Base-by-base conservation (phyloP, 2,888 invertebrate genomes). In the Autographa gamma region DNA sequence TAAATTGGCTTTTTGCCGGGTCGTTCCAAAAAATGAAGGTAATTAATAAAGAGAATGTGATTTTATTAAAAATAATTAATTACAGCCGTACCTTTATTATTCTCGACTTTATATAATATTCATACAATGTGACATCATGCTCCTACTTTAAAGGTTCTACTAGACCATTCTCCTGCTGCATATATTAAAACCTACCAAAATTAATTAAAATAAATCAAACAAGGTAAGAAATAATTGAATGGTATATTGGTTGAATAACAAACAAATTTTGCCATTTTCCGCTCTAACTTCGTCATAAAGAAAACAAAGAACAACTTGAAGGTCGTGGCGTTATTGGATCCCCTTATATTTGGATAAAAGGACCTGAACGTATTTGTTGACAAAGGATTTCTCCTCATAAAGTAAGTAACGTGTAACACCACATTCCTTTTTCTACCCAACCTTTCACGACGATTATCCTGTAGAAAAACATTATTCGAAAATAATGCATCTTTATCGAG, bases 401-500 rank as follows among this genome's bases (percentile, higher is more conserved):
- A 8, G 16, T 52, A 14, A 8, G 11, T 9, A 54, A 63, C 25
- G 1, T 14, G 7, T 38, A 3, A n/a, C 14, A 58, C 25, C 11
- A 41, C 8, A 60, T 13, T 16, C 8, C 14, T 64, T 34, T n/a
- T 8, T 5, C 43, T 11, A 48, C 13, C 34, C 34, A 34, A 71
- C 41, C 18, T 60, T 34, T 48, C 32, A 19, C 0, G 25, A 25
- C 62, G 43, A 60, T 74, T 48, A 77, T 66, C 54, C 25, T 25
- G 11, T 61, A 31, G 54, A 60, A 75, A 79, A 78, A 76, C 63
- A 77, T 38, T 25, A 54, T 69, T 63, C 48, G 2, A 9, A 58
- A 64, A 74, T 74, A 66, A 68, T 71, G 63, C 65, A 31, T 66
- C 58, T 74, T 72, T 43, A 73, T 61, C 38, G 54, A 68, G 68